Conservation (phyloP, 2,797 vertebrate species). For the Serranus cabrilla region DNA sequence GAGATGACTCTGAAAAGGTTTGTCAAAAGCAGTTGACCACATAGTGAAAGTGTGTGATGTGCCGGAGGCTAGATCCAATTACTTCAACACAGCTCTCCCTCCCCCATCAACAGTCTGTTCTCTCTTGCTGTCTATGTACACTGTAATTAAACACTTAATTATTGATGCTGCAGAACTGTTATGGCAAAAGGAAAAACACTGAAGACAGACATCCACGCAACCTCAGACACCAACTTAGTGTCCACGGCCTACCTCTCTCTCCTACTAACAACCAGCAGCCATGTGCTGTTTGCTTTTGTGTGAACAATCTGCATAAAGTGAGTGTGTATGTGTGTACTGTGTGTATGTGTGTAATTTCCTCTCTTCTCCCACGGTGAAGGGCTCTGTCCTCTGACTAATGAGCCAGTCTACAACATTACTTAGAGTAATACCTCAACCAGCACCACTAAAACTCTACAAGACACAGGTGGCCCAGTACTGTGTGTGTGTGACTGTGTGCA, state of each 20-base stretch:
- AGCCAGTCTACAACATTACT: slow-evolving; percentile 56
- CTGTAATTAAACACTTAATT: slow-evolving; percentile 93
- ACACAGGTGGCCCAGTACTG: slow-evolving; percentile 46
- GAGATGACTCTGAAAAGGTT: background rate
- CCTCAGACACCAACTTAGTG: slow-evolving; percentile 12
- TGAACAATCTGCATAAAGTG: slow-evolving; percentile 33
- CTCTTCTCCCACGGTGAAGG: slow-evolving; percentile 42
- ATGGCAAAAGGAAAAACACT: slow-evolving; percentile 74
- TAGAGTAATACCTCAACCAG: slow-evolving; percentile 60
- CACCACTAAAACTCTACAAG: slow-evolving; percentile 48
- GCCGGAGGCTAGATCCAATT: slow-evolving; percentile 73
- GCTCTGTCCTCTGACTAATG: slow-evolving; percentile 61
- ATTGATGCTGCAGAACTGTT: slow-evolving; percentile 89
- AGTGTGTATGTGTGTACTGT: slow-evolving; percentile 1
- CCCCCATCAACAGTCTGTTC: slow-evolving; percentile 36
- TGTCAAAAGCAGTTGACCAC: slow-evolving; percentile 36
- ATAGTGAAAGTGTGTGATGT: slow-evolving; percentile 61
- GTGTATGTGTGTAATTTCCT: slow-evolving; percentile 27
- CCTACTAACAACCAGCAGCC: slow-evolving; percentile 11
- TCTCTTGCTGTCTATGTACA: slow-evolving; percentile 75
- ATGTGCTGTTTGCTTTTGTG: slow-evolving; percentile 43
- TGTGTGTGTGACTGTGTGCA: slow-evolving; percentile 1
- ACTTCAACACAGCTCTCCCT: slow-evolving; percentile 43
- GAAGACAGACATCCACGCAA: slow-evolving; percentile 18
- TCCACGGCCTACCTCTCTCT: background rate